Evolutionary conservation across 2,797 vertebrate species (phyloP), one percentile per base, ranked within the genome.

Genomic region (Pteropus rufus): DNA sequence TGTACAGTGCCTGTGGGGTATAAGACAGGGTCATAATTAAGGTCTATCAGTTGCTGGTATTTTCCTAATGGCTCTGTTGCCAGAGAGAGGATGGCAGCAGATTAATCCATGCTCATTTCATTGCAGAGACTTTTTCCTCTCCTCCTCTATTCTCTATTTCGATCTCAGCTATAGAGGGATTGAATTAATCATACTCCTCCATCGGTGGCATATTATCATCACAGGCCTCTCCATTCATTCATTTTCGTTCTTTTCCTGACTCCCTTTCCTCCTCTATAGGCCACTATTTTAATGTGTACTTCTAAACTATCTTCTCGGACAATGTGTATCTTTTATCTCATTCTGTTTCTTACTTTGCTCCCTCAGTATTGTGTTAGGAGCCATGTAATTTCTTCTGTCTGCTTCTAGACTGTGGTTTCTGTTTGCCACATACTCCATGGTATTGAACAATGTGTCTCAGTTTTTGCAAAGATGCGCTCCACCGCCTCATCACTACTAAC

Each of bases 61-160:
- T 95, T 97, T 95, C 87, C 83, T 67, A 56, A 18, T 65, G 67
- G 54, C 29, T 58, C 11, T 8, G 60, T 76, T 93, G 31, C 58
- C 64, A 73, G 31, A 75, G 75, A 91, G 54, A 46, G 31, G 54
- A 64, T n/a, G 24, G 16, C 36, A 56, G 58, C 87, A 81, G 60
- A 84, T 69, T 92, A 87, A 81, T 49, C 31, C 24, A 36, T 23
- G 15, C 29, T 36, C 26, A 39, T 31, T 94, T 96, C 86, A 95
- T 49, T 72, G 11, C 21, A 90, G 64, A 83, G 31, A 10, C 36
- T 52, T 75, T 82, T 12, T 11, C 41, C n/a, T 80, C 21, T 65
- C 10, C 10, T 58, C 49, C 24, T 56, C 6, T 41, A 3, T 49
- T 21, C 11, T 96, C 58, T 92, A 0, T 88, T 46, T 92, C 46